Percentiles rank a stretch among this genome's conserved stretches.
These are phyloP conservation scores for Himalopsyche anomala DNA, from an alignment of 2,888 invertebrate genomes.

Conservation along the genomic window DNA sequence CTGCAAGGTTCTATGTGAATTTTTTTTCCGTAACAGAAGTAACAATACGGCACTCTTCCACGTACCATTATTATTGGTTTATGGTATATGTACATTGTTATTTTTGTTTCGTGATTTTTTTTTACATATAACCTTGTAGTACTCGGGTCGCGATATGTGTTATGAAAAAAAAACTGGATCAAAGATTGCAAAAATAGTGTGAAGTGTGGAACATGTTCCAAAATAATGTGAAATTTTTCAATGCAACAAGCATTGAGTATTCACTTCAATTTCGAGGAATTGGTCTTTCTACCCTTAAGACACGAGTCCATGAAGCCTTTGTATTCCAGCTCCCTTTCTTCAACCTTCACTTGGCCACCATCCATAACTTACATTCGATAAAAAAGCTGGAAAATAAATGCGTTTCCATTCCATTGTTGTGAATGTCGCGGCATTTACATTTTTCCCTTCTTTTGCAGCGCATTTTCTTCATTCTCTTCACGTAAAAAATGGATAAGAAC, in stretches of 20 bases:
- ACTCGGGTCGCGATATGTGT: no score
- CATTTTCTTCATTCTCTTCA: conserved; percentile 60
- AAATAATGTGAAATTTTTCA: neutral
- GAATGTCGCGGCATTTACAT: conserved; percentile 64
- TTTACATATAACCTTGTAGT: no score
- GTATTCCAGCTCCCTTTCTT: neutral
- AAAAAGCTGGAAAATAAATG: conserved; percentile 64
- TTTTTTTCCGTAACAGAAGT: no score
- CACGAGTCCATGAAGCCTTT: conserved; percentile 35
- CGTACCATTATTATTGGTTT: no score
- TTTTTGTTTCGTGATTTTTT: no score
- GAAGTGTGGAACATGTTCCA: no score
- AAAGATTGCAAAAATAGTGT: no score
- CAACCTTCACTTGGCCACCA: conserved; percentile 26
- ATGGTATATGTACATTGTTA: no score
- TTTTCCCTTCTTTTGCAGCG: conserved; percentile 54
- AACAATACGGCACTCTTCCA: no score
- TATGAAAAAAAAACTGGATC: no score
- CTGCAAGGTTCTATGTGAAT: no score
- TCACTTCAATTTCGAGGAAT: neutral
- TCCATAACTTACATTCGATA: conserved; percentile 62
- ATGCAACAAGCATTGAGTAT: neutral
- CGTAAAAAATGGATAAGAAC: conserved; percentile 65
- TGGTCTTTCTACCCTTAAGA: neutral
- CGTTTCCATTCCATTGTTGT: conserved; percentile 64